A percentile compares a stretch with the other conserved stretches of the same genome.
Evolutionary conservation across 2,113 vertebrate species (phyloP).

Genomic region (Xiphorhynchus elegans): DNA sequence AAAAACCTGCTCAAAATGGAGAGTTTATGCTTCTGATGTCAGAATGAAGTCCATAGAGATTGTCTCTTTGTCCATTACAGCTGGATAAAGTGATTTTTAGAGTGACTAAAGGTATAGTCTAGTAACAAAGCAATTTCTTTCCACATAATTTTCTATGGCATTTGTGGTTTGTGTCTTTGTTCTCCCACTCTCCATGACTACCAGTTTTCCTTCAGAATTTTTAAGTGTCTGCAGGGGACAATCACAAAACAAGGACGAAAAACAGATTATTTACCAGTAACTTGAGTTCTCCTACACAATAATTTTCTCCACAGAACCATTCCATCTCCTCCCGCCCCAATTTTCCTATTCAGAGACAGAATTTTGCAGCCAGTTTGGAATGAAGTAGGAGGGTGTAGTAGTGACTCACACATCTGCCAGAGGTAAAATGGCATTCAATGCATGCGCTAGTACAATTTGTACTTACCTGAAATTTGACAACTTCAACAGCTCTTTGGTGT

Average conservation of each 20-base stretch:
- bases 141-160: constrained; percentile 30
- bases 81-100: constrained; percentile 26
- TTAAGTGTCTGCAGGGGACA: constrained; percentile 30
- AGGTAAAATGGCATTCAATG: constrained; percentile 75
- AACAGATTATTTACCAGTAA: constrained; percentile 48
- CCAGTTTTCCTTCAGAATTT: constrained; percentile 36
- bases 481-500: constrained; percentile 57
- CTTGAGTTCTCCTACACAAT: constrained; percentile 38
- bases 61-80: constrained; percentile 8
- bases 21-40: background rate
- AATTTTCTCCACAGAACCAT: constrained; percentile 23
- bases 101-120: constrained; percentile 29
- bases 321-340: background rate
- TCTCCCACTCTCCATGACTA: constrained; percentile 1
- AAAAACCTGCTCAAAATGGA: background rate
- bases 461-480: constrained; percentile 70
- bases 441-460: constrained; percentile 76
- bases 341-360: constrained; percentile 46
- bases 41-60: background rate
- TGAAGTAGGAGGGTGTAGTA: constrained; percentile 62
- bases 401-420: constrained; percentile 59
- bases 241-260: constrained; percentile 40
- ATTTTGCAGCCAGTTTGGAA: constrained; percentile 40
- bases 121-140: constrained; percentile 34
- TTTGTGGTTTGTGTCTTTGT: constrained; percentile 55